Evolutionary conservation across 30 jellyfish, hydroid and myxozoan genomes (phyloP), one percentile per base, ranked within the genome.

Genomic region (Pseudorhiza aurosa): DNA sequence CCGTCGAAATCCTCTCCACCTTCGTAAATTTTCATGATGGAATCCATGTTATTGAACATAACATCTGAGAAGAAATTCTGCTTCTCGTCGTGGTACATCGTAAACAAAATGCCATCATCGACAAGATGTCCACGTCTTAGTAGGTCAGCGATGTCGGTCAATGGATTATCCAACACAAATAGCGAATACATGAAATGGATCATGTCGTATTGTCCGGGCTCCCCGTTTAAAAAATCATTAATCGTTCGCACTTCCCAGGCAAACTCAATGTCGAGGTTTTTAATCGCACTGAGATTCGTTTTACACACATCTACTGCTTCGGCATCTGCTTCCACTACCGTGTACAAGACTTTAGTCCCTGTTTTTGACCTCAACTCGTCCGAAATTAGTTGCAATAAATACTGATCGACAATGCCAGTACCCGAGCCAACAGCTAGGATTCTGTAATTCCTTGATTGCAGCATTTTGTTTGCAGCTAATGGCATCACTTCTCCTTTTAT

Each of bases 371-470:
- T 35, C 35, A 65, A 42, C 50, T 44, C 57, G 2, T 70, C 59
- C 27, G 44, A 8, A 19, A 70, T 44, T 6, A 70, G 69, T 28
- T 70, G 51, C 83, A 70, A 32, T 70, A 70, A 70, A 70, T 33
- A 40, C 31, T 70, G 45, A 27, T 70, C 83, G 28, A 53, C 83
- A 17, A 50, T 30, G 29, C 83, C 83, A 22, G 83, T 70, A 53
- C 83, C 83, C 22, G 83, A 70, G 22, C 83, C 83, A 15, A 70
- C 83, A 8, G 83, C 83, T 7, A 70, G 56, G 14, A 70, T 70
- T 27, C 56, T 45, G 68, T 70, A 70, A 31, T 1, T 53, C 11
- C 27, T 31, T 8, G 70, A 44, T 31, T 26, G 22, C 46, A 18
- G 46, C 12, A 70, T 69, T 28, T 22, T 70, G 56, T 46, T 70